Percentiles rank a stretch among this genome's conserved stretches.
Evolutionary conservation across 1,140 invertebrate species (phyloP).

Genomic region (Helicoverpa armigera): DNA sequence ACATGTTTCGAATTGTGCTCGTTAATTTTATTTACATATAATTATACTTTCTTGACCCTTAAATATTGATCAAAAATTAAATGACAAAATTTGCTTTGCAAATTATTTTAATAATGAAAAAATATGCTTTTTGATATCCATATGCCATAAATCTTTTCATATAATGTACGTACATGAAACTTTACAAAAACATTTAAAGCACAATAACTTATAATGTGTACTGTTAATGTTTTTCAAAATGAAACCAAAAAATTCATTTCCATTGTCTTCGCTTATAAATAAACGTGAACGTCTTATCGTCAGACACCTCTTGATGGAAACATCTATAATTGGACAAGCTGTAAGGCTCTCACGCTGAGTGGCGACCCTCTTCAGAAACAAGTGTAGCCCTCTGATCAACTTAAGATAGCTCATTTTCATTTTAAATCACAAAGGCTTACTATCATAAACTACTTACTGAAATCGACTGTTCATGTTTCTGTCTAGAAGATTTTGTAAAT

Average conservation of each 20-base stretch:
- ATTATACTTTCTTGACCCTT: too few species aligned
- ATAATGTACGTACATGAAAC: too few species aligned
- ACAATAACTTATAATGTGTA: too few species aligned
- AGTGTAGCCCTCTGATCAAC: conserved; percentile 61
- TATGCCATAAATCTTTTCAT: too few species aligned
- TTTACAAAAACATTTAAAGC: too few species aligned
- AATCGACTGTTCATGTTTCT: neutral
- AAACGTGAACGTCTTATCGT: conserved; percentile 34
- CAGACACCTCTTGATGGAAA: conserved; percentile 66
- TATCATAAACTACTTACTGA: neutral
- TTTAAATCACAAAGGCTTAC: conserved; percentile 44
- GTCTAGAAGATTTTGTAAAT: neutral
- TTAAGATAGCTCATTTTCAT: conserved; percentile 50
- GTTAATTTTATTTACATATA: neutral
- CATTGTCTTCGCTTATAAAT: conserved; percentile 27
- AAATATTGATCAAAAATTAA: too few species aligned
- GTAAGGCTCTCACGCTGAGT: conserved; percentile 67
- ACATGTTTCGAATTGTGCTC: neutral
- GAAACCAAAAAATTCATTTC: neutral
- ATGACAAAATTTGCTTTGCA: too few species aligned
- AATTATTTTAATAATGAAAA: too few species aligned
- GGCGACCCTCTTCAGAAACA: conserved; percentile 75
- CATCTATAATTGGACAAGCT: conserved; percentile 78
- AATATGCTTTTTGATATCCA: too few species aligned
- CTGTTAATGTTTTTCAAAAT: neutral